Evolutionary conservation across 2,888 invertebrate species (phyloP), one percentile per base, ranked within the genome.

Genomic region (Nebria salina): DNA sequence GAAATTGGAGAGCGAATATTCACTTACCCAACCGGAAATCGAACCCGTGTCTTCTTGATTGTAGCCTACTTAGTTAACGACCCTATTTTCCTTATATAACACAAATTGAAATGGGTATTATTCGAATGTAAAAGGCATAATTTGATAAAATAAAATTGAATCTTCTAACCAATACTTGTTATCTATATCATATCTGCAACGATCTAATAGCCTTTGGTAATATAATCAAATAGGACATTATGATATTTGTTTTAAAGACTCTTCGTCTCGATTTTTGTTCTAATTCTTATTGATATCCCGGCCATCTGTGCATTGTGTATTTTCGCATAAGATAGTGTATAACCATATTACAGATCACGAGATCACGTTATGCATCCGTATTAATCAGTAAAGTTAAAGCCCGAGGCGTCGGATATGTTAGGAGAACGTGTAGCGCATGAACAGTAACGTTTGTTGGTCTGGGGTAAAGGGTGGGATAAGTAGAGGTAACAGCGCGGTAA

Each of bases 401-500:
- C 7, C 54, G 54, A 54, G 54, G 54, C 13, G 54, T 54, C 3
- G 13, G 54, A 54, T 7, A 54, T 13, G 54, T 54, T 54, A 54
- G 13, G 54, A 54, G 54, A 54, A 54, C 54, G 54, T 54, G 54
- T 54, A 54, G 54, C 54, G 54, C 54, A 54, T 54, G 54, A 54
- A 54, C 54, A 54, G 54, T 54, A 54, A 73, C 65, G 75, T 25
- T 26, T 75, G 68, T 42, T 65, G 25, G 68, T 66, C 5, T 34
- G 72, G 77, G 73, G 20, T 15, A 73, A 64, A 11, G 65, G 42
- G 65, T 20, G 76, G 73, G 42, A 42, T 20, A 41, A 73, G n/a
- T 20, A 41, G 73, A 73, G 42, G 41, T 65, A 43, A 54, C 65
- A 83, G 83, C 72, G 82, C 83, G 81, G 83, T 86, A 86, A 86